These are phyloP conservation scores for Drosophila virilis DNA, from an alignment of 1,140 invertebrate species.

Conservation along the genomic window DNA sequence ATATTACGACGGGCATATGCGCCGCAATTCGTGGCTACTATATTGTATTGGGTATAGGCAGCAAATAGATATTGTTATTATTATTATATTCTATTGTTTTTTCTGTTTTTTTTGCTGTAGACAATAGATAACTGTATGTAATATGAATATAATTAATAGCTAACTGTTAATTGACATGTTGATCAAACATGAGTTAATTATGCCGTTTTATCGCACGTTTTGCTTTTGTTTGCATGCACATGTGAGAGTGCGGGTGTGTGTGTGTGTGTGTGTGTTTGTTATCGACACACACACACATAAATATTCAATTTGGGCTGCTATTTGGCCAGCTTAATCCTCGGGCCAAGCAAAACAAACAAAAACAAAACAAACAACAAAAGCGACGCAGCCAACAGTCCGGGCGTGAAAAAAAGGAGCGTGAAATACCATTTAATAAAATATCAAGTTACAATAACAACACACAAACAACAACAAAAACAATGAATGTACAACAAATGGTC, in stretches of 20 bases:
- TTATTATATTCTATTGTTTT: constrained; percentile 5
- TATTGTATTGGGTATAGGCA: neutral
- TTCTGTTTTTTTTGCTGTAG: neutral
- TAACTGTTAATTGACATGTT: constrained; percentile 81
- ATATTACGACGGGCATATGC: constrained; percentile 30
- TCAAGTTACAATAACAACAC: constrained; percentile 67
- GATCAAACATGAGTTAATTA: constrained; percentile 80
- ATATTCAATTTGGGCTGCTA: constrained; percentile 65
- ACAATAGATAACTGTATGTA: constrained; percentile 48
- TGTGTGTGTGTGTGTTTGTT: constrained; percentile 25
- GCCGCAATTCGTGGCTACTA: neutral
- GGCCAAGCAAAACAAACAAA: constrained; percentile 68
- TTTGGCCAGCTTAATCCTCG: constrained; percentile 73
- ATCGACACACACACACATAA: constrained; percentile 33
- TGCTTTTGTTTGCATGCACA: constrained; percentile 28
- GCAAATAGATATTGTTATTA: constrained; percentile 11
- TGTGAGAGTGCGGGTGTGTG: constrained; percentile 12
- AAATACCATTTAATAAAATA: constrained; percentile 78
- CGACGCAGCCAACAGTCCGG: constrained; percentile 16
- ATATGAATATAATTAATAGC: constrained; percentile 79
- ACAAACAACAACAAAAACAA: constrained; percentile 21
- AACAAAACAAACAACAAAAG: constrained; percentile 58
- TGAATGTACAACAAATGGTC: constrained; percentile 49
- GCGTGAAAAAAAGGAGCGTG: constrained; percentile 63
- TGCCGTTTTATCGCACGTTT: constrained; percentile 68